Evolutionary conservation across 1,140 invertebrate genomes (phyloP), one percentile per base, ranked within the genome.

Genomic region (Geopemphigus sp.): DNA sequence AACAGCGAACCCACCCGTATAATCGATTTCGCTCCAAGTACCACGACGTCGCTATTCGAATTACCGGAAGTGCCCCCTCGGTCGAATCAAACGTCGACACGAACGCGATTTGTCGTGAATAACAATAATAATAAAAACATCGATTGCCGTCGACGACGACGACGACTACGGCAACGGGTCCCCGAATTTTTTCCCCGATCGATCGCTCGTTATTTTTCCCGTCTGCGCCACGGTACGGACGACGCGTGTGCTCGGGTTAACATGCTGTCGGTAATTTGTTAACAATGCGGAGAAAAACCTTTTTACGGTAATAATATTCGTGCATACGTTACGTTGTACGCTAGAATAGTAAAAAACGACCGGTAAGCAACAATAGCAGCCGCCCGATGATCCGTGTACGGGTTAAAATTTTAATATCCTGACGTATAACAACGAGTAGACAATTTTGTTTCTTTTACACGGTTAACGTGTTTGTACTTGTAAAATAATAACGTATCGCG

Each of bases 381-480:
- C 19, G 26, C 56, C 73, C 61, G 61, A 76, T 61, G 73, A 76
- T 45, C 73, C 73, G 57, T 59, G 29, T 59, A 47, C 56, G 22
- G 56, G 56, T 45, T 47, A 61, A 59, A 39, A 76, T 76, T 61
- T 45, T 61, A 61, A 76, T 47, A 47, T 76, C 15, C n/a, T n/a
- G 17, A 74, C 32, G 57, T 72, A 72, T 32, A 19, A 68, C 4
- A n/a, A 26, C 26, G 59, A 63, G 17, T 32, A 32, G 26, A 14
- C 29, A 24, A 22, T 39, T 39, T 39, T 39, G 3, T 39, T 39
- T 39, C 8, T 39, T 39, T 39, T n/a, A n/a, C n/a, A n/a, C n/a
- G n/a, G n/a, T n/a, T n/a, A n/a, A n/a, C n/a, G n/a, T n/a, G n/a
- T n/a, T n/a, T n/a, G n/a, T n/a, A n/a, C n/a, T n/a, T n/a, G n/a